These are phyloP conservation scores for Paramacrobiotus metropolitanus DNA, from an alignment of 1,140 invertebrate species.

Conservation along the genomic window DNA sequence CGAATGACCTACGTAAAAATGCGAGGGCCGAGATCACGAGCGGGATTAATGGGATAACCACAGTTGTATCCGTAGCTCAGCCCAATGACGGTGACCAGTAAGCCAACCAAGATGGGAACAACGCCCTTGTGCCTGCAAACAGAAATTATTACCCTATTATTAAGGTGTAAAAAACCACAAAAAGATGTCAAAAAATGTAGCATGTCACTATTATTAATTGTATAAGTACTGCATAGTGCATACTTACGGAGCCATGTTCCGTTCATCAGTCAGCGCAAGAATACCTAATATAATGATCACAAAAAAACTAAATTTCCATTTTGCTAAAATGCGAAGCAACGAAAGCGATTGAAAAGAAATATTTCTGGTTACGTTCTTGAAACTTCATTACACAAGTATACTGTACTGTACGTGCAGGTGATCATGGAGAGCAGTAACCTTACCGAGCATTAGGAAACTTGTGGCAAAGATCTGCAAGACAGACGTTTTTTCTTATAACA, in stretches of 20 bases:
- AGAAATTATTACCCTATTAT: too few species aligned
- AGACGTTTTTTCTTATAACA: background rate
- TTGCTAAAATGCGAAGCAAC: background rate
- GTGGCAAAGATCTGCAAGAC: background rate
- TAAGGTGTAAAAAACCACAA: too few species aligned
- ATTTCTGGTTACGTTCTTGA: too few species aligned
- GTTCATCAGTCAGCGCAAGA: conserved; percentile 29
- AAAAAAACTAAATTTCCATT: background rate
- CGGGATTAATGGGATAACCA: conserved; percentile 38
- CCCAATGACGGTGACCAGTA: conserved; percentile 29
- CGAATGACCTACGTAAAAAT: conserved; percentile 25
- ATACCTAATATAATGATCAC: conserved; percentile 19
- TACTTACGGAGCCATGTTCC: conserved; percentile 25
- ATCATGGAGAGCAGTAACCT: background rate
- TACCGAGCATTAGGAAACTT: background rate
- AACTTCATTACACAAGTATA: background rate
- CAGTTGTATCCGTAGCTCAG: conserved; percentile 32
- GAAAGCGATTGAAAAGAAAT: too few species aligned
- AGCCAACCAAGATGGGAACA: conserved; percentile 29
- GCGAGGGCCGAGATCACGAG: conserved; percentile 34
- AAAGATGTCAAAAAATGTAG: too few species aligned
- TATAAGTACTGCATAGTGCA: too few species aligned
- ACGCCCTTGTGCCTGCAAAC: conserved; percentile 17
- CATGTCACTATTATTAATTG: too few species aligned
- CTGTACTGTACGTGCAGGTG: background rate